phyloP scores from a whole-genome alignment of 2,797 vertebrate species.

The Distichodus sexfasciatus region DNA sequence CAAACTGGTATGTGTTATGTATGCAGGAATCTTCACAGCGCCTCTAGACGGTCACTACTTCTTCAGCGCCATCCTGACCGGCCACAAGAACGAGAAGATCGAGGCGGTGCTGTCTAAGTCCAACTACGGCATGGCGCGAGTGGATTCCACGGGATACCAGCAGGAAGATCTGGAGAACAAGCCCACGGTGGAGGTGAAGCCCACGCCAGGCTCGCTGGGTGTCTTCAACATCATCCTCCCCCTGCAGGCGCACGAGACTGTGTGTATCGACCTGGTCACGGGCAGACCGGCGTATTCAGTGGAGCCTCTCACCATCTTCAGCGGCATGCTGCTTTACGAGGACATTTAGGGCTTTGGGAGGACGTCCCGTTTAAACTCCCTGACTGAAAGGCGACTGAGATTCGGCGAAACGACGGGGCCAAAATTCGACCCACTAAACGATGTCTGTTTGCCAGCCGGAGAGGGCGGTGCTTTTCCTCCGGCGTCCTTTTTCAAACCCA shows the following conservation, averaged over 20 bases:
- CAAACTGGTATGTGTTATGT: background rate
- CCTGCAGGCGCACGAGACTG: constrained; percentile 80
- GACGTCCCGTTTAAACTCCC: background rate
- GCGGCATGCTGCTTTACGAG: constrained; percentile 83
- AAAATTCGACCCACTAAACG: constrained; percentile 33
- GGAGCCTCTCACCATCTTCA: constrained; percentile 92
- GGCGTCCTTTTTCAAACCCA: constrained; percentile 18
- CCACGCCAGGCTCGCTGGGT: constrained; percentile 80
- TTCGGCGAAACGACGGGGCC: constrained; percentile 41
- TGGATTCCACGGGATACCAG: constrained; percentile 89
- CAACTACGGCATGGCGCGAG: constrained; percentile 86
- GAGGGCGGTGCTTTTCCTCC: constrained; percentile 15
- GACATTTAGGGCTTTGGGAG: constrained; percentile 51
- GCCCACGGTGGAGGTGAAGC: constrained; percentile 80
- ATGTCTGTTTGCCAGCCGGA: constrained; percentile 3
- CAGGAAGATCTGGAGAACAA: constrained; percentile 93
- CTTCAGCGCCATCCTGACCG: constrained; percentile 88
- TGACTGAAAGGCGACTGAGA: constrained; percentile 1
- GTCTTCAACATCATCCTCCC: constrained; percentile 90
- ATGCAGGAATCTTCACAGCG: constrained; percentile 84
- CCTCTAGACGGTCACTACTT: constrained; percentile 85
- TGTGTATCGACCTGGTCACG: constrained; percentile 90
- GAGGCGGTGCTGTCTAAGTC: constrained; percentile 93
- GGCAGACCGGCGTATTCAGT: constrained; percentile 89
- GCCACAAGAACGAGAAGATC: constrained; percentile 84